Conservation (phyloP, 1,140 invertebrate species). For the Magallana ariakensis region DNA sequence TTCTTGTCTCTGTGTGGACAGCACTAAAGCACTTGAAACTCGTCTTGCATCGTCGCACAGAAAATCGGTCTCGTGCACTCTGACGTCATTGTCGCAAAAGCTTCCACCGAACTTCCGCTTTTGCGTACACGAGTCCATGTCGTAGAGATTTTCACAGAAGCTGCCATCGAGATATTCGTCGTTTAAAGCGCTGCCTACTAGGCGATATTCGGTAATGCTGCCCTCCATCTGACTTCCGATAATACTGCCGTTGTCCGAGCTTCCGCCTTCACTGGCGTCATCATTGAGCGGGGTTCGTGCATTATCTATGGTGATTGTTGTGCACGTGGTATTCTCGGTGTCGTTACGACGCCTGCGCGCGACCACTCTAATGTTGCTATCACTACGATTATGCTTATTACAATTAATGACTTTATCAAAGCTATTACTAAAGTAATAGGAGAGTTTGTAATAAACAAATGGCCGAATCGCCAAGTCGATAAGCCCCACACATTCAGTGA, state of each 20-base stretch:
- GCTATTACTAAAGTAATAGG: slow-evolving; percentile 48
- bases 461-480: slow-evolving; percentile 47
- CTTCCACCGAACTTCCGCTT: slow-evolving; percentile 14
- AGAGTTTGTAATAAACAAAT: slow-evolving; percentile 50
- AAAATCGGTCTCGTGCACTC: slow-evolving; percentile 2
- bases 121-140: neutral
- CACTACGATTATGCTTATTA: slow-evolving; percentile 9
- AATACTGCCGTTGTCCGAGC: slow-evolving; percentile 19
- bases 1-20: neutral
- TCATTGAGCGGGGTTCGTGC: slow-evolving; percentile 20
- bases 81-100: slow-evolving; percentile 5
- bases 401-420: slow-evolving; percentile 53
- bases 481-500: slow-evolving; percentile 16
- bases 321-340: slow-evolving; percentile 19
- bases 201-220: slow-evolving; percentile 18
- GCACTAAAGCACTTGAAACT: neutral
- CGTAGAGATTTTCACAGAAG: neutral
- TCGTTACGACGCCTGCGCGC: slow-evolving; percentile 26
- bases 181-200: slow-evolving; percentile 7
- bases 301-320: slow-evolving; percentile 16
- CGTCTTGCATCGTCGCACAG: neutral
- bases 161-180: slow-evolving; percentile 1
- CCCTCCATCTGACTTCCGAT: neutral
- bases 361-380: neutral
- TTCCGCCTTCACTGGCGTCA: slow-evolving; percentile 6